Evolutionary conservation across 2,888 invertebrate genomes (phyloP).

Genomic region (Brachynemurus nebulosus): DNA sequence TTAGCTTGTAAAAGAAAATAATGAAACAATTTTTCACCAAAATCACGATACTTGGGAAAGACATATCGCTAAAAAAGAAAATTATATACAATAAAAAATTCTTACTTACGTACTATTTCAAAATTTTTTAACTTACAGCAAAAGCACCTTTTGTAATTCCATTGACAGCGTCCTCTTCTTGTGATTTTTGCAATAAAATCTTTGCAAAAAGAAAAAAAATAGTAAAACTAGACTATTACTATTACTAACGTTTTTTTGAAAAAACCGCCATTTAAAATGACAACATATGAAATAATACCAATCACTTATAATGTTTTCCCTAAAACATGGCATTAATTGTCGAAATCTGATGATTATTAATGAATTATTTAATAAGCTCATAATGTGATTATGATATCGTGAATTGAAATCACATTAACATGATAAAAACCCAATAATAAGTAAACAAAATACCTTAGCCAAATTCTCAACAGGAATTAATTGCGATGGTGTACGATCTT

Average conservation of each 20-base stretch:
- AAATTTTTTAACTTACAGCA: conserved; percentile 32
- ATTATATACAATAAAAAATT: background rate
- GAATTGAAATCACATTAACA: too few species aligned
- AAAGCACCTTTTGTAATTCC: conserved; percentile 58
- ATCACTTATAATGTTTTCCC: background rate
- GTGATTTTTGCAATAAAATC: conserved; percentile 54
- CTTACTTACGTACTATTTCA: conserved; percentile 10
- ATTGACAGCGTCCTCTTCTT: conserved; percentile 53
- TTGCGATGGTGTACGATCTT: conserved; percentile 44
- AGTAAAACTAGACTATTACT: background rate
- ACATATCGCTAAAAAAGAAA: conserved; percentile 46
- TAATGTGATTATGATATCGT: too few species aligned
- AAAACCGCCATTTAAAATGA: background rate
- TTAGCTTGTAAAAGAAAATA: conserved; percentile 45
- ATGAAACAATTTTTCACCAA: conserved; percentile 52
- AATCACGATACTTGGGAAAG: conserved; percentile 62
- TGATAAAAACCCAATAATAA: too few species aligned
- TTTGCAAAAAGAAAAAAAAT: conserved; percentile 28
- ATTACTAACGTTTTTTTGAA: background rate
- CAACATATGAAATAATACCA: background rate
- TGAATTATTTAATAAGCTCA: too few species aligned
- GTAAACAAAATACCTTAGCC: conserved; percentile 45
- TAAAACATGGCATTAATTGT: background rate
- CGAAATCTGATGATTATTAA: background rate
- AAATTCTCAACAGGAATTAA: conserved; percentile 63